Percentiles rank a stretch among this genome's conserved stretches.
Evolutionary conservation across 2,797 vertebrate genomes (phyloP).

Genomic region (Margarornis squamiger): DNA sequence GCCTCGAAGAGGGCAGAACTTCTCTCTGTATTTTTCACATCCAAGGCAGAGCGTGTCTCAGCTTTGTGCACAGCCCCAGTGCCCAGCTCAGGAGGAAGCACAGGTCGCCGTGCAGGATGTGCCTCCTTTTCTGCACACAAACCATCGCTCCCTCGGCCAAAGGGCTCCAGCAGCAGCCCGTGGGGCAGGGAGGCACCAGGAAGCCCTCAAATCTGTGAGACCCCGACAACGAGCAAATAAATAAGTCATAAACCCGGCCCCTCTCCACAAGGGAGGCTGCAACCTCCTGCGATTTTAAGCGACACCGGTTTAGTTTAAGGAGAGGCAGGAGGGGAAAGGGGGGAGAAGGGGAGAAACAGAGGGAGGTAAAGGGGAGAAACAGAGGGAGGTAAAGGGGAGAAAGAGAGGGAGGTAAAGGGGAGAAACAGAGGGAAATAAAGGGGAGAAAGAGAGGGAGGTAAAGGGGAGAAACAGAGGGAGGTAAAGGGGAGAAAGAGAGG

Average conservation of each 20-base stretch:
- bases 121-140: not conserved
- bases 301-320: not conserved
- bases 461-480: not conserved
- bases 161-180: rapidly evolving
- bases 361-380: too few species aligned
- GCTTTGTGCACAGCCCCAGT: not conserved
- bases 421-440: not conserved
- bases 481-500: too few species aligned
- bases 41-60: not conserved
- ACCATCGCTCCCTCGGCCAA: not conserved
- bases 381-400: too few species aligned
- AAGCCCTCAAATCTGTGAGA: not conserved
- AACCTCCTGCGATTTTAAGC: not conserved
- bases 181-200: rapidly evolving
- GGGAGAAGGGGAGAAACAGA: not conserved
- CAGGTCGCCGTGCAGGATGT: not conserved
- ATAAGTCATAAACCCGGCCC: not conserved
- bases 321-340: not conserved
- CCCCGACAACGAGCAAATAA: not conserved
- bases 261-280: not conserved
- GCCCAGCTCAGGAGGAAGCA: not conserved
- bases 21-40: rapidly evolving
- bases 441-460: not conserved
- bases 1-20: not conserved
- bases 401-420: too few species aligned